Evolutionary conservation across 64 coral and sea anemone species (phyloP).

Genomic region (Montipora efflorescens): DNA sequence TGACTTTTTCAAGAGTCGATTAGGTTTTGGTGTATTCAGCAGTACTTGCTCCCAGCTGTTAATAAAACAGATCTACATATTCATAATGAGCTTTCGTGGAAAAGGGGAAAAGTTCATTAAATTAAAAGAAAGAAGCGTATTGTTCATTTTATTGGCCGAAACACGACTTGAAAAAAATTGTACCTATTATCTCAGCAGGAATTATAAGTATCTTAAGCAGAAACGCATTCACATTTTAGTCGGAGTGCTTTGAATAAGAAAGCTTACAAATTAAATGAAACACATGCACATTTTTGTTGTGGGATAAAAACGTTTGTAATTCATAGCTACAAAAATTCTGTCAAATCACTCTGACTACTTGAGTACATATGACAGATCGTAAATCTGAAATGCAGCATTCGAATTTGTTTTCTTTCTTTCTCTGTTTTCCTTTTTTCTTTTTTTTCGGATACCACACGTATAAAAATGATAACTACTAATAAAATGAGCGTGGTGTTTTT

Average conservation of each 20-base stretch:
- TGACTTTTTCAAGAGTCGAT: slow-evolving; percentile 1
- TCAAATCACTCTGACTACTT: too few relatives aligned
- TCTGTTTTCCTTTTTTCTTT: too few relatives aligned
- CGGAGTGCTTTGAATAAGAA: neutral
- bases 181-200: neutral
- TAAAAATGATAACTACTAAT: too few relatives aligned
- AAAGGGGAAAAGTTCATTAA: slow-evolving; percentile 33
- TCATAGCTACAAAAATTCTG: too few relatives aligned
- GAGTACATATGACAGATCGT: too few relatives aligned
- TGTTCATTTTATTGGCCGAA: slow-evolving; percentile 32
- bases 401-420: neutral
- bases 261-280: neutral
- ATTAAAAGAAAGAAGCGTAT: slow-evolving; percentile 18
- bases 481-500: too few relatives aligned
- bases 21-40: slow-evolving; percentile 15
- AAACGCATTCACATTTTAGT: neutral
- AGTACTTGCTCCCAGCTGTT: slow-evolving; percentile 18
- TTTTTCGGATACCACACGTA: too few relatives aligned
- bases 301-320: neutral
- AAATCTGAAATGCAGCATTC: too few relatives aligned
- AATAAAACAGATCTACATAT: slow-evolving; percentile 57
- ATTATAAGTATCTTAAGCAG: neutral
- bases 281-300: neutral
- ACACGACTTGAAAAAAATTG: neutral
- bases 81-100: slow-evolving; percentile 17